Conservation (phyloP, 2,888 invertebrate genomes). For the Drosophila falleni region DNA sequence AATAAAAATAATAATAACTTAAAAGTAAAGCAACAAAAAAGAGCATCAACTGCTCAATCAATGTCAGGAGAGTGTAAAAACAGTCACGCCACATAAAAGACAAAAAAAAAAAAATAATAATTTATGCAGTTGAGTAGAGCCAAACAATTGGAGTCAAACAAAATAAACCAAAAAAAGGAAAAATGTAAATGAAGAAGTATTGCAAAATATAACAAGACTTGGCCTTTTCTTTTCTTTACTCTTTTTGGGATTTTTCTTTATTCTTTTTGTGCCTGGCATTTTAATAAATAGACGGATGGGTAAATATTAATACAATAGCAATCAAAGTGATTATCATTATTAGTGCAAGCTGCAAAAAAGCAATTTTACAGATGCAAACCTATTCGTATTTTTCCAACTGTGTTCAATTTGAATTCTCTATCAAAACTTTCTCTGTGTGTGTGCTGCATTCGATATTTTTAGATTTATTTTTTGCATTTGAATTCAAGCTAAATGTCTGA, state of each 20-base stretch:
- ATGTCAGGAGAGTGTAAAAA: slow-evolving; percentile 66
- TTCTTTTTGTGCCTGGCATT: slow-evolving; percentile 26
- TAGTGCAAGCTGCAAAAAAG: slow-evolving; percentile 25
- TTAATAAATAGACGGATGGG: slow-evolving; percentile 13
- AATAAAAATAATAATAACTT: slow-evolving; percentile 41
- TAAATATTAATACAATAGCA: slow-evolving; percentile 55
- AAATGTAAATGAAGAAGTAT: slow-evolving; percentile 1
- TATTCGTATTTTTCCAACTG: neutral
- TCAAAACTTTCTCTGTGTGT: slow-evolving; percentile 1
- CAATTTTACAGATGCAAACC: slow-evolving; percentile 1
- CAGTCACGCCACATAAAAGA: slow-evolving; percentile 51
- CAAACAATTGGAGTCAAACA: slow-evolving; percentile 43
- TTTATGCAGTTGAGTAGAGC: slow-evolving; percentile 70
- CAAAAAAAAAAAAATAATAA: slow-evolving; percentile 60
- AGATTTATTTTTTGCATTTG: slow-evolving; percentile 38
- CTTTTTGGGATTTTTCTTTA: neutral
- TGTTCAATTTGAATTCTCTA: slow-evolving; percentile 2
- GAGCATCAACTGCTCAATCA: slow-evolving; percentile 73
- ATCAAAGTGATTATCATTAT: slow-evolving; percentile 57
- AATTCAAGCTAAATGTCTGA: slow-evolving; percentile 25
- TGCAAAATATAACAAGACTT: slow-evolving; percentile 26
- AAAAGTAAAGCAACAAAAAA: slow-evolving; percentile 19
- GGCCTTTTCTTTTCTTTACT: slow-evolving; percentile 4
- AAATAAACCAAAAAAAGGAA: slow-evolving; percentile 3
- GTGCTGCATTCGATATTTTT: slow-evolving; percentile 46